Evolutionary conservation across 2,888 invertebrate species (phyloP), one percentile per base, ranked within the genome.

Genomic region (Dorcus hopei): DNA sequence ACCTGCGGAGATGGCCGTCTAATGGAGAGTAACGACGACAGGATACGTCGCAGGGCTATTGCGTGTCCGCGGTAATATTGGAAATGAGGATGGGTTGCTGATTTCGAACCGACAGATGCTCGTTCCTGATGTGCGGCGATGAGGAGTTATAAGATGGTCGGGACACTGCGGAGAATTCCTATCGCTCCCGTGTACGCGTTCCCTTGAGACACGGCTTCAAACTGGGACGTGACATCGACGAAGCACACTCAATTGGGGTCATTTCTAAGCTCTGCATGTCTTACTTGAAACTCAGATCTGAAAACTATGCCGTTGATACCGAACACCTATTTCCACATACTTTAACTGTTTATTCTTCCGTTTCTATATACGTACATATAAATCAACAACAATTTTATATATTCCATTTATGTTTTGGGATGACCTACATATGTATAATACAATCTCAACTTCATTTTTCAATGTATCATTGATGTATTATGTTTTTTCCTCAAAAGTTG

Each of bases 261-360:
- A 72, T 75, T 75, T 71, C 72, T 74, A 75, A 73, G 73, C 75
- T 60, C 61, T 65, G 69, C 73, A 71, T 74, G 75, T 72, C 69
- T 71, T 68, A 65, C 63, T 68, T 69, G 68, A 68, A 68, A 63
- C 63, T 59, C 45, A 57, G 63, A 52, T 64, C 61, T 61, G 65
- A 65, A 63, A 61, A 62, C 62, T 61, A 56, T 61, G 53, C 59
- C 62, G 58, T 57, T 58, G 64, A 64, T 61, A 62, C 64, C 59
- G 61, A 58, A 61, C 61, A 62, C 62, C 64, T 62, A 61, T 64
- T 64, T 60, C 53, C 53, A 57, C 49, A 59, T 49, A 54, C 56
- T 60, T 62, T 62, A 64, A 51, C 58, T 61, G 57, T 64, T 62
- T 64, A 62, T 64, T 54, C 54, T 54, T 54, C 40, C 48, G 48